Conservation (phyloP, 2,113 vertebrate genomes). For the Mungos mungo region DNA sequence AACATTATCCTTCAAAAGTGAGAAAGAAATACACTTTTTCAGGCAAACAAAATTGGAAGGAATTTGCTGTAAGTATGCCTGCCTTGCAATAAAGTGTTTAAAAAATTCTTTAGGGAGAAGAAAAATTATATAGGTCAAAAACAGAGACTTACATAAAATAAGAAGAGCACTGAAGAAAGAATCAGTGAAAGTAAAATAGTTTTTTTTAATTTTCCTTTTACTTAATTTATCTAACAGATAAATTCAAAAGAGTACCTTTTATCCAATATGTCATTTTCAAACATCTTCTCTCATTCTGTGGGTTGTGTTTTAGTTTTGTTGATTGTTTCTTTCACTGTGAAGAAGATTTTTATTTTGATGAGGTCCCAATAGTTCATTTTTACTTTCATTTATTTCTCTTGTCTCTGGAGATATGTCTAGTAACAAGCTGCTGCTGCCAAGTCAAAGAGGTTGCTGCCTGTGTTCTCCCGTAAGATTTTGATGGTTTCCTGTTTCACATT, state of each 20-base stretch:
- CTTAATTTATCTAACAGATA: not conserved
- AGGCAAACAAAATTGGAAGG: not conserved
- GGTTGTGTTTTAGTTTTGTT: too few species aligned
- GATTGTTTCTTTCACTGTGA: too few species aligned
- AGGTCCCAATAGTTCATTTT: too few species aligned
- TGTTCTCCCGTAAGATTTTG: too few species aligned
- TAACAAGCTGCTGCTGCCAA: too few species aligned
- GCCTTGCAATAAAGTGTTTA: not conserved
- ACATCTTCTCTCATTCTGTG: too few species aligned
- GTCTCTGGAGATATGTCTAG: too few species aligned
- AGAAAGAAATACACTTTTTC: not conserved
- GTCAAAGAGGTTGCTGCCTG: too few species aligned
- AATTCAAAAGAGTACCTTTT: not conserved
- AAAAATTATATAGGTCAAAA: not conserved
- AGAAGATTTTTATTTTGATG: too few species aligned
- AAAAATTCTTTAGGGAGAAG: not conserved
- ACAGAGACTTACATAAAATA: not conserved
- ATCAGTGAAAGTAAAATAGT: not conserved
- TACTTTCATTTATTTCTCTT: too few species aligned
- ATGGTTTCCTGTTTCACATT: too few species aligned
- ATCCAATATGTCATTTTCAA: too few species aligned
- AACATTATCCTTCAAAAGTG: not conserved
- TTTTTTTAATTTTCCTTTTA: not conserved
- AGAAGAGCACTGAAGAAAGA: not conserved
- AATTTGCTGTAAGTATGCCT: not conserved